Evolutionary conservation across 2,113 vertebrate genomes (phyloP), one percentile per base, ranked within the genome.

Genomic region (Cyanistes caeruleus): DNA sequence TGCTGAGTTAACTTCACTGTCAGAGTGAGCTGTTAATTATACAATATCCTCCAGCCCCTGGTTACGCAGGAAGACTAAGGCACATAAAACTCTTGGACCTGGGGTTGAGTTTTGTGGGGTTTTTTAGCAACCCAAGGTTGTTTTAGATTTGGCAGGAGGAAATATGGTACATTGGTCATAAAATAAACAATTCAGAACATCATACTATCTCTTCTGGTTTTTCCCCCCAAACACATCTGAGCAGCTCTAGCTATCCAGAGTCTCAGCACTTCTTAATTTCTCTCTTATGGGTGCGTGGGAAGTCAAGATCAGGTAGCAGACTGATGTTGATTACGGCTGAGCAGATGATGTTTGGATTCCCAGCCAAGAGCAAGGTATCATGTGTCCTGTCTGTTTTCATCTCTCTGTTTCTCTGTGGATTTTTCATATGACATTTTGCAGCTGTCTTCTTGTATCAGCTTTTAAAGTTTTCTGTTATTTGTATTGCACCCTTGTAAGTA

Each of bases 381-480:
- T 70, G 51, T 77, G 51, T 74, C 76, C 48, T 86, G 28, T 43
- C 60, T 84, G 23, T 63, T 85, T 76, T 85, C 72, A 84, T 80
- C 27, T 67, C 65, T 60, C 63, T 73, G 33, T 23, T 90, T 83
- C 67, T 58, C 76, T 51, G 13, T 51, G 30, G 49, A 52, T 39
- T 65, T 90, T 94, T 90, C 64, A 63, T 52, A 22, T 7, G 13
- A 39, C 60, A 70, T 89, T 92, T 90, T 69, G 76, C 88, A 96
- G 86, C 83, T 95, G 85, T 89, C 79, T 77, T n/a, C 43, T 35
- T 78, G 30, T 65, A 86, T 87, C 70, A 87, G 35, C 28, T 83
- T 93, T 68, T 76, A 44, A 83, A 75, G 5, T 79, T 39, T 33
- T 72, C 65, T 48, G 9, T 53, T 84, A 41, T 89, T 85, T 0